Conservation (phyloP, 2,888 invertebrate genomes). For the Conus canariensis region DNA sequence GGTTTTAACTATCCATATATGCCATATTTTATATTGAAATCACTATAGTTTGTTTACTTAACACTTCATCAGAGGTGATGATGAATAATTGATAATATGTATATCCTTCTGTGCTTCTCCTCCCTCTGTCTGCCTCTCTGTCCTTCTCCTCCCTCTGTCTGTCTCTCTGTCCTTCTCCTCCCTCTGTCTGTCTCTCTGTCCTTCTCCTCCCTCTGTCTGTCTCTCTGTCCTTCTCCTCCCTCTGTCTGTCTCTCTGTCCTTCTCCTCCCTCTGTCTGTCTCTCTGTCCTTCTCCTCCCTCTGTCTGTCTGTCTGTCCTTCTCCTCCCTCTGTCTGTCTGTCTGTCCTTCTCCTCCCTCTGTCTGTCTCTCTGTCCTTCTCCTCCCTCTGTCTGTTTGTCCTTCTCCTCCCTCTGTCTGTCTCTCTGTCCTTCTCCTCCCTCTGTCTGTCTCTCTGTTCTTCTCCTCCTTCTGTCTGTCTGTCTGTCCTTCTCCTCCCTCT, state of each 20-base stretch:
- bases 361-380: not conserved
- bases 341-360: not conserved
- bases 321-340: not conserved
- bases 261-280: not conserved
- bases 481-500: not conserved
- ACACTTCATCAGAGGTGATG: too few relatives aligned
- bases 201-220: not conserved
- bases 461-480: not conserved
- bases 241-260: not conserved
- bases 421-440: not conserved
- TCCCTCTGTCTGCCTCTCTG: not conserved
- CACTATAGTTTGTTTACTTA: too few relatives aligned
- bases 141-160: not conserved
- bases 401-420: too few relatives aligned
- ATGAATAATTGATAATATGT: too few relatives aligned
- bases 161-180: not conserved
- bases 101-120: too few relatives aligned
- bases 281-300: too few relatives aligned
- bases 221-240: not conserved
- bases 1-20: too few relatives aligned
- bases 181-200: not conserved
- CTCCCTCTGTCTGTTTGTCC: not conserved
- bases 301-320: not conserved
- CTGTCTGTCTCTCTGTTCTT: not conserved
- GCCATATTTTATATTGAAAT: too few relatives aligned